A percentile compares a stretch with the other conserved stretches of the same genome.
phyloP scores from a whole-genome alignment of 2,888 invertebrate species.

The Lamellibrachia satsuma region DNA sequence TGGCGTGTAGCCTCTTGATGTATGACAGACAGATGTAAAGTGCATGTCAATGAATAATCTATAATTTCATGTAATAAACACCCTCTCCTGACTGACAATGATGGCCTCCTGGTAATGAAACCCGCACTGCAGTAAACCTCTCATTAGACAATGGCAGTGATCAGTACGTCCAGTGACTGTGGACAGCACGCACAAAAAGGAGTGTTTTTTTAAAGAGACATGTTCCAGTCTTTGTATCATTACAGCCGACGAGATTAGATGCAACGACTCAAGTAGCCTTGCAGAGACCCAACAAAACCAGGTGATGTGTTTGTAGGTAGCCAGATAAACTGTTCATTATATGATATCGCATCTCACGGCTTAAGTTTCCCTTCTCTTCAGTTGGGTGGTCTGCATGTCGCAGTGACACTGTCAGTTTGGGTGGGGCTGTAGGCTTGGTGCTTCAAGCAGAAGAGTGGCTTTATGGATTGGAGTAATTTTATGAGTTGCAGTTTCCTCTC shows the following conservation, averaged over 20 bases:
- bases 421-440: background rate
- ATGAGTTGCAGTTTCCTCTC: background rate
- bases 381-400: background rate
- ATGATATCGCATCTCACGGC: background rate
- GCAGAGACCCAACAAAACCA: background rate
- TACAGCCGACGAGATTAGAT: background rate
- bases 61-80: conserved; percentile 17
- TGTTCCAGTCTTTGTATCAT: background rate
- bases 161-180: background rate
- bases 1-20: background rate
- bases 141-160: conserved; percentile 13
- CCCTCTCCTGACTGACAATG: background rate
- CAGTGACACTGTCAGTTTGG: background rate
- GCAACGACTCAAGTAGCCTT: background rate
- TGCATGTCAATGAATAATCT: conserved; percentile 8
- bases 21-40: conserved; percentile 17
- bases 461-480: background rate
- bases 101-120: background rate
- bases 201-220: background rate
- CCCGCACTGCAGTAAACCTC: background rate
- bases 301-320: background rate
- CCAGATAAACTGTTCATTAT: conserved; percentile 3
- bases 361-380: background rate
- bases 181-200: background rate
- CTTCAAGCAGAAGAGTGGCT: background rate